Evolutionary conservation across 2,113 vertebrate species (phyloP).

Genomic region (Psittacula cyanocephala): DNA sequence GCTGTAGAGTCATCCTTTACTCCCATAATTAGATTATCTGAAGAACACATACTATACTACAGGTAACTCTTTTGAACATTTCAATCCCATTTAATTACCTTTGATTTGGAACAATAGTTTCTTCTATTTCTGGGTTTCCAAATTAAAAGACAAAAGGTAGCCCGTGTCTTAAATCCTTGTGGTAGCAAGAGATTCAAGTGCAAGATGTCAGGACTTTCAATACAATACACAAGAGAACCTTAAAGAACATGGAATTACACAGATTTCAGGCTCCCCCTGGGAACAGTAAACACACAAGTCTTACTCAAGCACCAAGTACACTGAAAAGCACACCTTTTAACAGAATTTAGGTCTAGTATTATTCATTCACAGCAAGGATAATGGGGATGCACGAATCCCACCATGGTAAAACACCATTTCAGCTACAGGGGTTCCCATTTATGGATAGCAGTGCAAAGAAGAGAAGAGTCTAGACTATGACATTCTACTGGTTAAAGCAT

Average conservation of each 20-base stretch:
- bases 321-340: background rate
- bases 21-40: background rate
- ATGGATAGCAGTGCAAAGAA: background rate
- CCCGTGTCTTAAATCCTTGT: background rate
- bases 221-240: background rate
- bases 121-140: background rate
- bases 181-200: background rate
- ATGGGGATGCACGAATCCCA: background rate
- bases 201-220: background rate
- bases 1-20: background rate
- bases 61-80: background rate
- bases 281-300: background rate
- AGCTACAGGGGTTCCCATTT: background rate
- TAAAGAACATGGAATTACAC: background rate
- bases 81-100: background rate
- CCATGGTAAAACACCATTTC: background rate
- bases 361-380: background rate
- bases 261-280: background rate
- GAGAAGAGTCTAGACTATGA: background rate
- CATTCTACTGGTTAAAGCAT: background rate
- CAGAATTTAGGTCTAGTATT: background rate
- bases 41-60: background rate
- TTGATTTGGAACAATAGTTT: background rate
- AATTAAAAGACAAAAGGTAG: background rate
- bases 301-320: background rate